Evolutionary conservation across 2,797 vertebrate genomes (phyloP).

Genomic region (Enteromius paludinosus): DNA sequence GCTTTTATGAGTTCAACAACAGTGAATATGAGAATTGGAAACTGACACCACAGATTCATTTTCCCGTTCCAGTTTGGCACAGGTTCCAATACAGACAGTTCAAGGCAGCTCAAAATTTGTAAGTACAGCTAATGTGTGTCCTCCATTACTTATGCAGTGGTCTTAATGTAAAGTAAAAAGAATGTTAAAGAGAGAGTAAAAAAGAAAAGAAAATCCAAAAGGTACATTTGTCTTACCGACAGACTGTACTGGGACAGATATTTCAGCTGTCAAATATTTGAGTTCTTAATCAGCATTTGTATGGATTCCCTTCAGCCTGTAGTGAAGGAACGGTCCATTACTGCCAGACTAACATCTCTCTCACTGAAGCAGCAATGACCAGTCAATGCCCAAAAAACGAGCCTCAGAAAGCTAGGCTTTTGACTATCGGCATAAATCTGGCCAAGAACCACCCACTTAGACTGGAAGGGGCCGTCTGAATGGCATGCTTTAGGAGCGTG

Average conservation of each 20-base stretch:
- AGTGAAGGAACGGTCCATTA: constrained; percentile 27
- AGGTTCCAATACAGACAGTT: not conserved
- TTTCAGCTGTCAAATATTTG: not conserved
- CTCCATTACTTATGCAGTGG: not conserved
- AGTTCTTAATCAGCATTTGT: constrained; percentile 10
- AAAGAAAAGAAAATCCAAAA: not conserved
- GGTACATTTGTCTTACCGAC: not conserved
- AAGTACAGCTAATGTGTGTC: not conserved
- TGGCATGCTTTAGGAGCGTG: constrained; percentile 14
- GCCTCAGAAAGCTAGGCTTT: not conserved
- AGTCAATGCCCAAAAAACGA: constrained; percentile 10
- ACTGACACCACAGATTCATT: not conserved
- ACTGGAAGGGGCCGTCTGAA: constrained; percentile 10
- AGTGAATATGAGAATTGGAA: constrained; percentile 3
- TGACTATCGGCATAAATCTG: constrained; percentile 16
- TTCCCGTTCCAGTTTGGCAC: constrained; percentile 3
- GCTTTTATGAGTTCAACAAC: not conserved
- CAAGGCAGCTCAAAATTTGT: not conserved
- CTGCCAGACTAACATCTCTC: constrained; percentile 15
- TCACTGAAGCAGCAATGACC: constrained; percentile 2
- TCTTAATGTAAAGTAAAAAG: not conserved
- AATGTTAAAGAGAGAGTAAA: not conserved
- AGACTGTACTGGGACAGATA: not conserved
- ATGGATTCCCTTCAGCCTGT: not conserved
- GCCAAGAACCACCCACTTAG: constrained; percentile 5